Percentiles rank a stretch among this genome's conserved stretches.
Conservation (phyloP, 30 jellyfish, hydroid and myxozoan genomes). For the Cassiopea xamachana region DNA sequence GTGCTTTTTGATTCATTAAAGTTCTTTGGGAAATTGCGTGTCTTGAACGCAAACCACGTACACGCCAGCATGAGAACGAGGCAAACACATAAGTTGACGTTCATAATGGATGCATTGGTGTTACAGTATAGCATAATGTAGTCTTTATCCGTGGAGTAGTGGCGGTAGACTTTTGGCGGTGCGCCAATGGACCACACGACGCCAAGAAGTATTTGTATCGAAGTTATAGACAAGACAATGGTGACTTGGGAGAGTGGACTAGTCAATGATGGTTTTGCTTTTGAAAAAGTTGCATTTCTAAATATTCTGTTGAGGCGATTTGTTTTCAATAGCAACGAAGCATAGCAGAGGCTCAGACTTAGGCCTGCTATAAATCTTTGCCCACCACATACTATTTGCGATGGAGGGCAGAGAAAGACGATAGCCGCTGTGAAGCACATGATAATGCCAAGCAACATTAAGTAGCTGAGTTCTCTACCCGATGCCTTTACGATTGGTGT, state of each 20-base stretch:
- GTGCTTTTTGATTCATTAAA: conserved; percentile 95
- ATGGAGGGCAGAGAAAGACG: conserved; percentile 60
- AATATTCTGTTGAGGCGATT: conserved; percentile 91
- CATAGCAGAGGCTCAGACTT: conserved; percentile 81
- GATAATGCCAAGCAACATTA: conserved; percentile 59
- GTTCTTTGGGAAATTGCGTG: conserved; percentile 96
- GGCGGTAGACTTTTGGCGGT: conserved; percentile 76
- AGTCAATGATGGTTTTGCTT: conserved; percentile 79
- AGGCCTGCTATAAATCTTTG: conserved; percentile 90
- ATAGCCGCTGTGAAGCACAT: conserved; percentile 72
- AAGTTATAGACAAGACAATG: conserved; percentile 65
- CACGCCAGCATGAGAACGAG: conserved; percentile 94
- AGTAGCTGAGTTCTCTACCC: conserved; percentile 75
- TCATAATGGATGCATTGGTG: conserved; percentile 73
- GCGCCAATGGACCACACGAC: conserved; percentile 87
- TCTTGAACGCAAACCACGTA: conserved; percentile 94
- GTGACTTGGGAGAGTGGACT: conserved; percentile 86
- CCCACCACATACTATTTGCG: conserved; percentile 63
- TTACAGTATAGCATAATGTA: conserved; percentile 69
- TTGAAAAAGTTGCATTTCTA: conserved; percentile 80
- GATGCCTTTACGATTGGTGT: conserved; percentile 74
- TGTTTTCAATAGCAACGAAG: conserved; percentile 89
- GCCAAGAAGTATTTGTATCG: conserved; percentile 83
- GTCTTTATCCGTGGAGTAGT: conserved; percentile 57
- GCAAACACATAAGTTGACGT: conserved; percentile 80